phyloP scores from a whole-genome alignment of 2,888 invertebrate genomes.

The Caenorhabditis sp. region DNA sequence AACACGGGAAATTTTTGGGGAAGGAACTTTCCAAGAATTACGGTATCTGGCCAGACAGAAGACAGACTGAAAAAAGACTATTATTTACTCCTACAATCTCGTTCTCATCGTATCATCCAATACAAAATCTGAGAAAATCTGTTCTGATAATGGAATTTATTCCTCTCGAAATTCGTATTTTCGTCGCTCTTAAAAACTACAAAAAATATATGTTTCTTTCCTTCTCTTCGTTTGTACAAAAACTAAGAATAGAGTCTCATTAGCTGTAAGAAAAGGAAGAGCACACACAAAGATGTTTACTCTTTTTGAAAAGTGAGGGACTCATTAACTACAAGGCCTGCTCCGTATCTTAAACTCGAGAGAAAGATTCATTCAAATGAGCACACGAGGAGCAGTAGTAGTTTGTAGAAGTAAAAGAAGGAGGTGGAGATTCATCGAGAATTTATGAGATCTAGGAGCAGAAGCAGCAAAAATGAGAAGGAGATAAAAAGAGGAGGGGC shows the following conservation, averaged over 20 bases:
- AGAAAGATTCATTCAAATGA: conserved; percentile 26
- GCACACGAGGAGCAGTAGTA: background rate
- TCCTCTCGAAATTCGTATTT: background rate
- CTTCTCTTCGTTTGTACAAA: background rate
- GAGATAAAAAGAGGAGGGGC: conserved; percentile 38
- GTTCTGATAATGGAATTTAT: conserved; percentile 13
- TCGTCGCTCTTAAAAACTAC: conserved; percentile 23
- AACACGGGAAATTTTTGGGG: background rate
- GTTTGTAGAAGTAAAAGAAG: conserved; percentile 2
- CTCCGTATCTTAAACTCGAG: background rate
- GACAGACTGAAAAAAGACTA: background rate
- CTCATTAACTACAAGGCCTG: conserved; percentile 9
- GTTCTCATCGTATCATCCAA: background rate
- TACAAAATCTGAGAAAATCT: background rate
- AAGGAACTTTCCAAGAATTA: background rate
- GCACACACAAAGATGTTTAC: conserved; percentile 23
- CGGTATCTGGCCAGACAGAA: background rate
- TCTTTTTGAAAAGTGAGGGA: conserved; percentile 27
- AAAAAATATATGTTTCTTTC: conserved; percentile 4
- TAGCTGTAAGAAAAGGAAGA: conserved; percentile 8
- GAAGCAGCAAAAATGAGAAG: conserved; percentile 31
- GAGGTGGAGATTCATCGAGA: conserved; percentile 50
- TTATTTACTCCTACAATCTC: background rate
- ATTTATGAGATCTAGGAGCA: conserved; percentile 46
- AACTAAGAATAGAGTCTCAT: conserved; percentile 28